Conservation (phyloP, 2,797 vertebrate genomes). For the Nyctalus aviator region DNA sequence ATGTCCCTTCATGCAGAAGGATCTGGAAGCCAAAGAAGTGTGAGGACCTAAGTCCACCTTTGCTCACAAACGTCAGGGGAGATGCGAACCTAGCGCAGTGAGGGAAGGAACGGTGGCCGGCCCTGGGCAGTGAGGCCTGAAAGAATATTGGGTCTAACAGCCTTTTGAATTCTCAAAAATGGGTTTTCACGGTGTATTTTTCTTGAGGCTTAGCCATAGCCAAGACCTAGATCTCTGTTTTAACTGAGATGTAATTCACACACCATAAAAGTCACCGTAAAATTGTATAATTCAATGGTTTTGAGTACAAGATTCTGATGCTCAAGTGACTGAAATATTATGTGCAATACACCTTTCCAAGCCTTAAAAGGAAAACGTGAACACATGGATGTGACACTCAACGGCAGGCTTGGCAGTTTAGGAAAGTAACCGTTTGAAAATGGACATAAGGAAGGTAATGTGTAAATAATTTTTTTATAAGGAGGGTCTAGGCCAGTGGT, state of each 20-base stretch:
- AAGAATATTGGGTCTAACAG: not conserved
- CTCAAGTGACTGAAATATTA: not conserved
- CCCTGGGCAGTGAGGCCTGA: not conserved
- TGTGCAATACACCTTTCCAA: not conserved
- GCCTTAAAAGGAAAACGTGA: not conserved
- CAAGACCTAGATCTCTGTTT: not conserved
- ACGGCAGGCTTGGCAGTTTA: not conserved
- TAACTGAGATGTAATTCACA: not conserved
- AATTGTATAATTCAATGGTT: not conserved
- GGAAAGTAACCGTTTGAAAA: not conserved
- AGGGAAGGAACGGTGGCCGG: not conserved
- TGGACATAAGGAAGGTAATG: not conserved
- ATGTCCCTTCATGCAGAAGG: not conserved
- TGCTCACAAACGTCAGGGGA: not conserved
- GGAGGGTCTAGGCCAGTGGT: not conserved
- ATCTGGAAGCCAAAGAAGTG: not conserved
- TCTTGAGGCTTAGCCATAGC: conserved; percentile 5
- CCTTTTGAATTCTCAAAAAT: not conserved
- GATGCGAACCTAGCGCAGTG: not conserved
- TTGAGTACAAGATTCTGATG: not conserved
- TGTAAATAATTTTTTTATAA: too few relatives aligned
- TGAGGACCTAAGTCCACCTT: not conserved
- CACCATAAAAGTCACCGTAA: conserved; percentile 13
- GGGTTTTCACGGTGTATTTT: not conserved
- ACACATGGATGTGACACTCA: not conserved